Percentiles rank a stretch among this genome's conserved stretches.
Conservation (phyloP, 2,888 invertebrate species). For the Lacanobia wlatinum region DNA sequence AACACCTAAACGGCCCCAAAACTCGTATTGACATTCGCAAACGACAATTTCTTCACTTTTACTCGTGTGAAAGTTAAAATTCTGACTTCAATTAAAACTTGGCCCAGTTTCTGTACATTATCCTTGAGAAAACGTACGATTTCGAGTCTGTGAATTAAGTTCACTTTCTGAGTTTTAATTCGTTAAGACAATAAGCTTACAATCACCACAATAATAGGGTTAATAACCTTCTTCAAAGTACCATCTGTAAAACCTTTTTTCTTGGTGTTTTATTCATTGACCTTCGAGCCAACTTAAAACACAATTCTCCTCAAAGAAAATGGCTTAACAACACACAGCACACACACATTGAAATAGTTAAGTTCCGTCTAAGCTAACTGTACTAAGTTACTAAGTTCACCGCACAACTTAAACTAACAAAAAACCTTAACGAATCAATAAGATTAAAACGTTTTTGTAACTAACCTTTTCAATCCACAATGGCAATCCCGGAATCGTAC, state of each 20-base stretch:
- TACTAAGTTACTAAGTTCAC: conserved; percentile 61
- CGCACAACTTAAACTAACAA: conserved; percentile 42
- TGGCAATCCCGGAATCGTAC: conserved; percentile 82
- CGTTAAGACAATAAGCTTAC: conserved; percentile 38
- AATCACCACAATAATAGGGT: conserved; percentile 45
- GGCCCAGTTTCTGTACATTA: conserved; percentile 64
- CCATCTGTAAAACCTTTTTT: conserved; percentile 22
- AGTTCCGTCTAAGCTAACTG: conserved; percentile 64
- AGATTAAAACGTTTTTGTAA: conserved; percentile 48
- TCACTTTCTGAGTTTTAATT: conserved; percentile 25
- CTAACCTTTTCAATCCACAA: conserved; percentile 73
- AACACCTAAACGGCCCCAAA: conserved; percentile 49
- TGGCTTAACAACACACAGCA: conserved; percentile 34
- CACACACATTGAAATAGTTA: conserved; percentile 47
- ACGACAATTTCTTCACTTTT: conserved; percentile 70
- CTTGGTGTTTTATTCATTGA: conserved; percentile 27
- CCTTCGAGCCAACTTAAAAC: conserved; percentile 49
- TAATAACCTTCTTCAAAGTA: conserved; percentile 35
- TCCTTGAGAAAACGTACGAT: conserved; percentile 66
- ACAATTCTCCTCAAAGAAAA: conserved; percentile 57
- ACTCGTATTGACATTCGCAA: conserved; percentile 61
- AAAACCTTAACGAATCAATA: conserved; percentile 46
- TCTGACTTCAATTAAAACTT: conserved; percentile 65
- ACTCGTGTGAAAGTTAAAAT: conserved; percentile 67
- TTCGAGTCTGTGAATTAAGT: conserved; percentile 47